Base-by-base conservation (phyloP, 2,797 vertebrate genomes). In the Linurgus olivaceus region DNA sequence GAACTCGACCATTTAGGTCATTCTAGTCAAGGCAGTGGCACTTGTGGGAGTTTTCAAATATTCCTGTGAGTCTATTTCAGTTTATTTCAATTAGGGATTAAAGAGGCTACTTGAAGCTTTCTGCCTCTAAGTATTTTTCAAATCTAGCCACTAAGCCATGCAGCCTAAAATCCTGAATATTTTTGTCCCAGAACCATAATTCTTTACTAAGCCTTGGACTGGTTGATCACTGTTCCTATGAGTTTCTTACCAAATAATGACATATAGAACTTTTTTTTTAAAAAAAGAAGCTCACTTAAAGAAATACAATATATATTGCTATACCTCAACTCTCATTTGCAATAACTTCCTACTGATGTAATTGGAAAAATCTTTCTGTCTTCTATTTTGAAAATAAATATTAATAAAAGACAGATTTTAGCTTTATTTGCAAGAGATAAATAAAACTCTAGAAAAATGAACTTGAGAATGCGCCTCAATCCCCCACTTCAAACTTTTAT, bases 1-100 rank as follows among this genome's bases (percentile, higher is more conserved):
- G 9, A 75, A 7, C 21, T 75, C 35, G 29, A 6, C 8, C 26
- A 19, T 54, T 31, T 44, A 62, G 31, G 58, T 55, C 47, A 66
- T 65, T 87, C 62, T 50, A 89, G 44, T 26, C 50, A 79, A 74
- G 15, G 58, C 28, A 61, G 47, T 35, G n/a, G 84, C 35, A 78
- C n/a, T 31, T 81, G 20, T 66, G 38, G 16, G 58, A 91, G 21
- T 37, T 94, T 65, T 75, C 58, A 65, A 28, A 50, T 86, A 50
- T 54, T 63, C 58, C 54, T 91, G 13, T 17, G 23, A 81, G 18
- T 44, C 31, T 74, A 19, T 52, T 78, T 75, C 35, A 11, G 42
- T 57, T 88, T 71, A 88, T 71, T 91, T 81, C 84, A 78, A n/a
- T 68, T 33, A 78, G 19, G 20, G 25, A 89, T 57, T 93, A 84